Conservation (phyloP, 2,113 vertebrate genomes). For the Theristicus caerulescens region DNA sequence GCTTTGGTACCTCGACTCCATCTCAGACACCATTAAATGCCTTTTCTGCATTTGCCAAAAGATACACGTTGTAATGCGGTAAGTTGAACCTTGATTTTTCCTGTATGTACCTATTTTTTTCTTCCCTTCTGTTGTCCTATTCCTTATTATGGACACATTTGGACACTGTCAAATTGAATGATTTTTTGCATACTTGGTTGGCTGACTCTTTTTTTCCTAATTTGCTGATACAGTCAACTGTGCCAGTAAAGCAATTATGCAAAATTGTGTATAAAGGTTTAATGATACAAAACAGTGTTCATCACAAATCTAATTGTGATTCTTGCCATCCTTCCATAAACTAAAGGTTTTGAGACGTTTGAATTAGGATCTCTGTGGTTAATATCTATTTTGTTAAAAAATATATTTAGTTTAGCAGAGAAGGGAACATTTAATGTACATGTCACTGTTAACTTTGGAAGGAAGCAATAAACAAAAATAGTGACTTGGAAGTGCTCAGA, state of each 20-base stretch:
- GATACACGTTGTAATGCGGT: neutral
- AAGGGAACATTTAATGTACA: neutral
- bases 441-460: neutral
- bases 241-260: conserved; percentile 45
- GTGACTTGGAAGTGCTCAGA: neutral
- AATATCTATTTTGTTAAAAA: neutral
- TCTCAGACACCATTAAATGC: neutral
- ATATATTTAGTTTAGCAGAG: neutral
- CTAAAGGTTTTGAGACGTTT: neutral
- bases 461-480: neutral
- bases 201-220: neutral
- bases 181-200: conserved; percentile 37
- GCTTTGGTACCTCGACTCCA: neutral
- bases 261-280: conserved; percentile 47
- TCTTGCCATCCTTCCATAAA: conserved; percentile 7
- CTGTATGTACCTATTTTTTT: neutral
- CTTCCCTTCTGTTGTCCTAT: neutral
- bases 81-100: neutral
- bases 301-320: conserved; percentile 48
- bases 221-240: conserved; percentile 41
- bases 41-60: neutral
- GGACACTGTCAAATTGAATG: conserved; percentile 19
- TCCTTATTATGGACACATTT: neutral
- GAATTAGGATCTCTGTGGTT: neutral
- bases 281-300: conserved; percentile 48